phyloP scores from a whole-genome alignment of 2,113 vertebrate genomes.

The Motacilla alba region DNA sequence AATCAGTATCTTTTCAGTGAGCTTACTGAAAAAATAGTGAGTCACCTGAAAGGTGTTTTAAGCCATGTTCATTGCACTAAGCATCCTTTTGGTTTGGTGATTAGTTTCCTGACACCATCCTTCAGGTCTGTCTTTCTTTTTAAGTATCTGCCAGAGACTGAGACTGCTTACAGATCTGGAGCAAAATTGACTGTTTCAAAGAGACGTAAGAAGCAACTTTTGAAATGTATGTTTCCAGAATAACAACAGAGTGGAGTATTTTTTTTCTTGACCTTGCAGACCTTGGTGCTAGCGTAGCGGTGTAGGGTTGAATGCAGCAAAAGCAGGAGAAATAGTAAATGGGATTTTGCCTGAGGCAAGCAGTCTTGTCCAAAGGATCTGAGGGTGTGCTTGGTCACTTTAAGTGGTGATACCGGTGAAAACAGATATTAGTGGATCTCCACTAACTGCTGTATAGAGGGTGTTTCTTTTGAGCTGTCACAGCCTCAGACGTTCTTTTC shows the following conservation, averaged over 20 bases:
- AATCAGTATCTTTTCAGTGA: not conserved
- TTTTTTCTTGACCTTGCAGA: not conserved
- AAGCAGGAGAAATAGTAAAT: not conserved
- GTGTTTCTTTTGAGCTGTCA: not conserved
- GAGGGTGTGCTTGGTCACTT: not conserved
- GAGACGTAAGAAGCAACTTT: not conserved
- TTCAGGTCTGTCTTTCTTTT: not conserved
- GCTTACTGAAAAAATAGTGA: not conserved
- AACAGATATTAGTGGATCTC: not conserved
- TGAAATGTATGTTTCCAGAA: not conserved
- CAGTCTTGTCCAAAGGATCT: not conserved
- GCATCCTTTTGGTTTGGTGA: not conserved
- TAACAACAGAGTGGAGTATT: not conserved
- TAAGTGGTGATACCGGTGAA: not conserved
- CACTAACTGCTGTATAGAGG: not conserved
- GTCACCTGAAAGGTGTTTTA: not conserved
- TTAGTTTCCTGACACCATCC: not conserved
- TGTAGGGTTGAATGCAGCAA: not conserved
- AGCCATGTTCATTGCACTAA: not conserved
- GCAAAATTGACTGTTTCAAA: not conserved
- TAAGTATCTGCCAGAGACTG: not conserved
- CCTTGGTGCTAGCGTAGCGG: not conserved
- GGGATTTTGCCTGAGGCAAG: not conserved
- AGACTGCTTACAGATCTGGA: not conserved
- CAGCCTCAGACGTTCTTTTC: not conserved